Percentiles rank a stretch among this genome's conserved stretches.
Conservation (phyloP, 1,140 invertebrate species). For the Drosophila trapezifrons region DNA sequence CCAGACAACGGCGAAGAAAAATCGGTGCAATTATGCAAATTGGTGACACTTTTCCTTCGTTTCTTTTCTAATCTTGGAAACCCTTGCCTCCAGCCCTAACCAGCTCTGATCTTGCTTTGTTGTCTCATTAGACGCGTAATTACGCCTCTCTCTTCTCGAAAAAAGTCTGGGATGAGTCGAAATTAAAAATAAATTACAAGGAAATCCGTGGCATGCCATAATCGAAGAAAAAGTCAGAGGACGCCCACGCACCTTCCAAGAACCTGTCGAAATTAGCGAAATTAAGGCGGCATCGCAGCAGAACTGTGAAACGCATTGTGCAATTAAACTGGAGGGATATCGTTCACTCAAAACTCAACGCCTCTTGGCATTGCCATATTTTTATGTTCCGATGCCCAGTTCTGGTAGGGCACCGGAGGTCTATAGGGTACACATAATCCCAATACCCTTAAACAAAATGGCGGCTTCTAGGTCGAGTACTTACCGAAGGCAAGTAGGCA, state of each 20-base stretch:
- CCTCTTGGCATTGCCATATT: too few species aligned
- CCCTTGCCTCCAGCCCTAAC: slow-evolving; percentile 36
- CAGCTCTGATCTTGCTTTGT: slow-evolving; percentile 67
- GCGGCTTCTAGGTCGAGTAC: slow-evolving; percentile 59
- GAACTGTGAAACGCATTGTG: slow-evolving; percentile 66
- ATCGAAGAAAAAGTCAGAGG: slow-evolving; percentile 61
- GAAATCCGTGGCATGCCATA: slow-evolving; percentile 62
- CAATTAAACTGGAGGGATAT: slow-evolving; percentile 10
- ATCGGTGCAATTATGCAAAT: slow-evolving; percentile 80
- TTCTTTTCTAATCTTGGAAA: slow-evolving; percentile 45
- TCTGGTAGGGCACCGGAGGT: background rate
- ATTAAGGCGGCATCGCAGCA: slow-evolving; percentile 68
- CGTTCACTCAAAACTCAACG: background rate
- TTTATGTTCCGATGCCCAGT: too few species aligned
- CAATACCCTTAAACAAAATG: slow-evolving; percentile 48
- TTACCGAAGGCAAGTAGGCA: slow-evolving; percentile 12
- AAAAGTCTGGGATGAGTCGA: slow-evolving; percentile 49
- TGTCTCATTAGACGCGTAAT: slow-evolving; percentile 82
- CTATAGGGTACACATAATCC: slow-evolving; percentile 2
- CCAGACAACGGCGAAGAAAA: slow-evolving; percentile 42
- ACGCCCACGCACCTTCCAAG: slow-evolving; percentile 9
- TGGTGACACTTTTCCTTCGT: slow-evolving; percentile 53
- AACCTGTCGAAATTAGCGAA: slow-evolving; percentile 77
- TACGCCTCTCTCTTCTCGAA: slow-evolving; percentile 52
- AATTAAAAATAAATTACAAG: slow-evolving; percentile 81